Percentiles rank a stretch among this genome's conserved stretches.
phyloP scores from a whole-genome alignment of 2,888 invertebrate genomes.

The Carcina quercana region DNA sequence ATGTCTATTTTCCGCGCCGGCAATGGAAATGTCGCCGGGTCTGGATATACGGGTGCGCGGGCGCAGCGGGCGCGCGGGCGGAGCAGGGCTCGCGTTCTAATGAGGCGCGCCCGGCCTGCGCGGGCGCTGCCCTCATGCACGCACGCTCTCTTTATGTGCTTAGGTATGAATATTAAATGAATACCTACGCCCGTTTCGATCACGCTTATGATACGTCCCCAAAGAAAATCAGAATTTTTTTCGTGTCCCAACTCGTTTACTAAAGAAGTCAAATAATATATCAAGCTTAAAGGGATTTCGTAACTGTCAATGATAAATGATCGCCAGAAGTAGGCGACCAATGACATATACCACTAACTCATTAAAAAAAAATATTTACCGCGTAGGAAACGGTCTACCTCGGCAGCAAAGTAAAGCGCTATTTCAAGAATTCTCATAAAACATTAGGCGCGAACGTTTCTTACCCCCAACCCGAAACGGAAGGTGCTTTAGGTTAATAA shows the following conservation, averaged over 20 bases:
- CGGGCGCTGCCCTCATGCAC: constrained; percentile 55
- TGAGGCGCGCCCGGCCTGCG: constrained; percentile 49
- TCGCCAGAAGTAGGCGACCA: constrained; percentile 27
- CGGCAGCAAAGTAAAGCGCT: not conserved
- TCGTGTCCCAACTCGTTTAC: constrained; percentile 4
- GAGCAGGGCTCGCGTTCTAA: constrained; percentile 42
- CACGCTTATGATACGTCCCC: constrained; percentile 17
- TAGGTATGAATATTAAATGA: constrained; percentile 49
- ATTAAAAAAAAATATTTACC: constrained; percentile 8
- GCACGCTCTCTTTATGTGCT: constrained; percentile 40
- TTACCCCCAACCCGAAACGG: constrained; percentile 35
- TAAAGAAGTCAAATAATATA: constrained; percentile 20
- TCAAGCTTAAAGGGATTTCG: constrained; percentile 40
- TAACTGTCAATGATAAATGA: constrained; percentile 29
- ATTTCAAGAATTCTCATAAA: constrained; percentile 9
- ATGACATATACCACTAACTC: constrained; percentile 21
- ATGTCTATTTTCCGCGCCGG: constrained; percentile 58
- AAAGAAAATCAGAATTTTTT: not conserved
- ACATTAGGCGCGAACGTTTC: constrained; percentile 30
- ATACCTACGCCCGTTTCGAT: constrained; percentile 52
- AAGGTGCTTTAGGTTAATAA: constrained; percentile 49
- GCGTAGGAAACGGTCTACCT: not conserved
- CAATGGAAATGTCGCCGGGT: constrained; percentile 61
- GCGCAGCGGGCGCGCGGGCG: constrained; percentile 25
- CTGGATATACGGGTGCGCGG: constrained; percentile 57